Evolutionary conservation across 2,888 invertebrate genomes (phyloP), one percentile per base, ranked within the genome.

Genomic region (Sminthurinus aureus): DNA sequence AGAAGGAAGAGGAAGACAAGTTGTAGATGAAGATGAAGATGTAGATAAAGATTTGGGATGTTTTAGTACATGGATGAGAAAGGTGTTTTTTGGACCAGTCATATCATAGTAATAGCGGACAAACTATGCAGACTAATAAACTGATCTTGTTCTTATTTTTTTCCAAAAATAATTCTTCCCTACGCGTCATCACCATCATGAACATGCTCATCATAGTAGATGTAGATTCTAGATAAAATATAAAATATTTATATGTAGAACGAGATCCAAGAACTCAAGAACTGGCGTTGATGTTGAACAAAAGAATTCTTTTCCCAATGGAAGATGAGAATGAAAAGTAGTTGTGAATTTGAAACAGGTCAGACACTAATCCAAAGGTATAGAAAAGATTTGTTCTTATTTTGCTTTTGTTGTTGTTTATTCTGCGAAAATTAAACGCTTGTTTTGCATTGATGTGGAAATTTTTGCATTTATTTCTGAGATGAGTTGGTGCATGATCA

Each of bases 1-100:
- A 24, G 11, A 71, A 24, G 15, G 24, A 24, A 26, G 71, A 71
- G 22, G 20, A 26, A 11, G 26, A 13, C 24, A 24, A 13, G 71
- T 6, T 20, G 26, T 6, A 13, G 71, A 24, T 24, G 71, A 24
- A 24, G 20, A 71, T 13, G 24, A 71, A 71, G 24, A 26, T 24
- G 24, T 71, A 12, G 20, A 67, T 67, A n/a, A 67, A 1, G 22
- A 67, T 67, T 20, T 74, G 38, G 26, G 26, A 75, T n/a, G 2
- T 71, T 50, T 51, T 18, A 13, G 13, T 15, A 26, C 26, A 50
- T 11, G 26, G 26, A 26, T 12, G 74, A 74, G 74, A 38, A 74
- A 50, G 50, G 74, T 38, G 26, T 74, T n/a, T 18, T 74, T 22
- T n/a, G 71, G 71, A 71, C 71, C 24, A 71, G 71, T 71, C 71